phyloP scores from a whole-genome alignment of 2,797 vertebrate species.

The Acropternis orthonyx region DNA sequence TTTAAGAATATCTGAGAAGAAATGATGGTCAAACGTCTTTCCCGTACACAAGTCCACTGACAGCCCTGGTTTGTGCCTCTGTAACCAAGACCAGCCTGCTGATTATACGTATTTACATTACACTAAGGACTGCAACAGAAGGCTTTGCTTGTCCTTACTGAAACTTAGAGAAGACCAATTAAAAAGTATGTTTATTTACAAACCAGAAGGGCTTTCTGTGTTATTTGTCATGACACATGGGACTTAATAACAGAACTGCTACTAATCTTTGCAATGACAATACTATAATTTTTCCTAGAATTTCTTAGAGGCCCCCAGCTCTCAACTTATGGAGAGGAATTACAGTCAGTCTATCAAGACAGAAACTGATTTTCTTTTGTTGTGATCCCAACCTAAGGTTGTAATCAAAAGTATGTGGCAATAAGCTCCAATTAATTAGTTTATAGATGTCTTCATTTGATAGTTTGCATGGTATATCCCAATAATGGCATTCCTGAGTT shows the following conservation, averaged over 20 bases:
- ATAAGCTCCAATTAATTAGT: background rate
- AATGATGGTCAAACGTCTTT: background rate
- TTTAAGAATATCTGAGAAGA: background rate
- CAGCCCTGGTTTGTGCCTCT: background rate
- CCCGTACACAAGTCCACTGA: background rate
- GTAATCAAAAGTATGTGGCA: background rate
- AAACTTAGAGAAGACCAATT: background rate
- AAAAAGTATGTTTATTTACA: background rate
- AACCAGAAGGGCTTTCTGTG: background rate
- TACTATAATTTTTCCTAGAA: background rate
- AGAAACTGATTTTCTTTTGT: background rate
- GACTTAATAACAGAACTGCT: background rate
- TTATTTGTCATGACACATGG: background rate
- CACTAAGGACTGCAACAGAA: background rate
- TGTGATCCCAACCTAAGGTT: background rate
- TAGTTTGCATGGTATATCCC: background rate
- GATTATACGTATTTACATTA: background rate
- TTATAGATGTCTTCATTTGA: background rate
- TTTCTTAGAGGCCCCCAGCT: background rate
- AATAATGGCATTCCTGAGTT: background rate
- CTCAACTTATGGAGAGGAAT: background rate
- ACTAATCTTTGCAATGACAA: background rate
- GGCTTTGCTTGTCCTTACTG: rapidly evolving
- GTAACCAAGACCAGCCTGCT: background rate
- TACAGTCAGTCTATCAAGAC: background rate